A percentile compares a stretch with the other conserved stretches of the same genome.
phyloP scores from a whole-genome alignment of 2,113 vertebrate species.

The Merops nubicus region DNA sequence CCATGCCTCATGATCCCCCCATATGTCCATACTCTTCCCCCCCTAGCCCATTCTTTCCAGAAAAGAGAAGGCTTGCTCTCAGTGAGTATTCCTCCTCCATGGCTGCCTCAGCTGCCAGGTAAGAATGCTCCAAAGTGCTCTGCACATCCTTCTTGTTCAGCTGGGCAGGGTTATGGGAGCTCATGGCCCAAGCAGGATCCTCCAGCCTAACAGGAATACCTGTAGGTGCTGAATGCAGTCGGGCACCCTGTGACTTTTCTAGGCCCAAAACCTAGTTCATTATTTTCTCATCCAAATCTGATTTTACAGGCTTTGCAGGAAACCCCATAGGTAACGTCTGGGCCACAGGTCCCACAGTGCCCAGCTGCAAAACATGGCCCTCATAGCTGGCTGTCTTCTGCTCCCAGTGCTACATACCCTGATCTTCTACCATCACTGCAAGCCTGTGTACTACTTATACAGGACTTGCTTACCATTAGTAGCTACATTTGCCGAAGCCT shows the following conservation, averaged over 20 bases:
- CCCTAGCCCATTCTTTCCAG: neutral
- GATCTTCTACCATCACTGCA: neutral
- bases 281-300: neutral
- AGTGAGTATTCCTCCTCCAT: neutral
- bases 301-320: neutral
- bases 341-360: neutral
- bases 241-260: neutral
- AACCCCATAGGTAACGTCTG: neutral
- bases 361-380: neutral
- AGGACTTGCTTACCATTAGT: neutral
- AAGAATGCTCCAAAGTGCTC: neutral
- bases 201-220: neutral
- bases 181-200: neutral
- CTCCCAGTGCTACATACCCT: neutral
- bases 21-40: neutral
- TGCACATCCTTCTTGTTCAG: neutral
- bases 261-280: neutral
- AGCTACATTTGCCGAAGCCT: neutral
- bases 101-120: neutral
- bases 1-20: neutral
- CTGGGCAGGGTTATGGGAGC: neutral
- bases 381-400: neutral
- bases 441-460: neutral
- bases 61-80: neutral
- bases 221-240: neutral